A percentile compares a stretch with the other conserved stretches of the same genome.
These are phyloP conservation scores for Phoxinus phoxinus DNA, from an alignment of 2,113 vertebrate genomes.

Conservation along the genomic window DNA sequence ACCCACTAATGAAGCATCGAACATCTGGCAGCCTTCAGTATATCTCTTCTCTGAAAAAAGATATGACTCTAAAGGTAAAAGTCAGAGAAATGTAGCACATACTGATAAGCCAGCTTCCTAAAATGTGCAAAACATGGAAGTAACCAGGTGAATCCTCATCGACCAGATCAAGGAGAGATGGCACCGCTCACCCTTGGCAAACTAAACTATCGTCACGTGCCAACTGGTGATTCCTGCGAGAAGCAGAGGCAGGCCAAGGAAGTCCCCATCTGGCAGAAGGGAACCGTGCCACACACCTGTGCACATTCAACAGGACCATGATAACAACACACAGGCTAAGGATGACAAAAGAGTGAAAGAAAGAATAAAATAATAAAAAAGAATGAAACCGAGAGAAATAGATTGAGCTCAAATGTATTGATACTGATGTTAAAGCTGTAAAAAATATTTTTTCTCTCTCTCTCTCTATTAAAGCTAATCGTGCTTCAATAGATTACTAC, in stretches of 20 bases:
- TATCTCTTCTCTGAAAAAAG: neutral
- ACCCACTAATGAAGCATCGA: neutral
- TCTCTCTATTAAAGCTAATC: too few species aligned
- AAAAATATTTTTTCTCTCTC: too few species aligned
- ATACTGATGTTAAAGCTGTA: neutral
- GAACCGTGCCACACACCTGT: constrained; percentile 63
- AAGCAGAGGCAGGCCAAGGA: constrained; percentile 63
- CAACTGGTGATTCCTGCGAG: constrained; percentile 58
- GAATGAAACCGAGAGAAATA: constrained; percentile 13
- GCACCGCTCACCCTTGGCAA: constrained; percentile 46
- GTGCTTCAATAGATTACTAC: too few species aligned
- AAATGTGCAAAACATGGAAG: neutral
- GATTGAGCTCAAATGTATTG: neutral
- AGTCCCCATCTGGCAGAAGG: constrained; percentile 60
- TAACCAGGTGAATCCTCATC: constrained; percentile 1
- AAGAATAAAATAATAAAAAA: neutral
- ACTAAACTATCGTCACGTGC: neutral
- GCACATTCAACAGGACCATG: constrained; percentile 68
- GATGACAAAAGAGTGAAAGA: constrained; percentile 22
- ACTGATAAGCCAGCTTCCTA: neutral
- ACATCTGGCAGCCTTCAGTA: constrained; percentile 16
- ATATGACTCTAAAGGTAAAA: neutral
- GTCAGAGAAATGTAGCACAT: neutral
- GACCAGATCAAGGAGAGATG: constrained; percentile 15
- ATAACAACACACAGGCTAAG: constrained; percentile 62